phyloP scores from a whole-genome alignment of 1,140 invertebrate genomes.

The Papilio helenus region DNA sequence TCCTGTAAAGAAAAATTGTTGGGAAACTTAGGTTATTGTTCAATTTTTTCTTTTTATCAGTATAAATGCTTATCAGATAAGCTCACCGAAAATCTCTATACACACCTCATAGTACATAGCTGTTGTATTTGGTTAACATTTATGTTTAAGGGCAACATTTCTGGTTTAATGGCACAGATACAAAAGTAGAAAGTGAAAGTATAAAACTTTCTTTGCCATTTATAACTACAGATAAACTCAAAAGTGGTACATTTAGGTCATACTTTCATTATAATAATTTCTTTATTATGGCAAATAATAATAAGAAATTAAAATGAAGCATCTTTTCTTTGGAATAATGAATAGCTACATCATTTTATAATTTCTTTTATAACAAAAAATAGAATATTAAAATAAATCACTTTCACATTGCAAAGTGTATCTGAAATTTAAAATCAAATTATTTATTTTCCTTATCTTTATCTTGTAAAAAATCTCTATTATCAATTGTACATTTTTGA shows the following conservation, averaged over 20 bases:
- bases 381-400: no score
- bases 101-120: background rate
- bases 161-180: background rate
- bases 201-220: constrained; percentile 32
- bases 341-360: no score
- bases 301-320: background rate
- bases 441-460: no score
- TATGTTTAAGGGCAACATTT: constrained; percentile 1
- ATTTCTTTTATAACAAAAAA: no score
- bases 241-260: background rate
- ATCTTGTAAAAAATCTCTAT: no score
- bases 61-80: constrained; percentile 30
- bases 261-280: background rate
- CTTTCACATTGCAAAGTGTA: no score
- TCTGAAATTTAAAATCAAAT: no score
- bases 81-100: background rate
- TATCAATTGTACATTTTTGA: no score
- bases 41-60: constrained; percentile 31
- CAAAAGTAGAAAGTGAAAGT: constrained; percentile 34
- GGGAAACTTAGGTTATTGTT: background rate
- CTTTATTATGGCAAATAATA: background rate
- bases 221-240: constrained; percentile 4
- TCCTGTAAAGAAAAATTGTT: background rate
- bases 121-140: background rate
- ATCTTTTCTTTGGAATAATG: no score